Base-by-base conservation (phyloP, 2,888 invertebrate genomes). In the Exephanes ischioxanthus region DNA sequence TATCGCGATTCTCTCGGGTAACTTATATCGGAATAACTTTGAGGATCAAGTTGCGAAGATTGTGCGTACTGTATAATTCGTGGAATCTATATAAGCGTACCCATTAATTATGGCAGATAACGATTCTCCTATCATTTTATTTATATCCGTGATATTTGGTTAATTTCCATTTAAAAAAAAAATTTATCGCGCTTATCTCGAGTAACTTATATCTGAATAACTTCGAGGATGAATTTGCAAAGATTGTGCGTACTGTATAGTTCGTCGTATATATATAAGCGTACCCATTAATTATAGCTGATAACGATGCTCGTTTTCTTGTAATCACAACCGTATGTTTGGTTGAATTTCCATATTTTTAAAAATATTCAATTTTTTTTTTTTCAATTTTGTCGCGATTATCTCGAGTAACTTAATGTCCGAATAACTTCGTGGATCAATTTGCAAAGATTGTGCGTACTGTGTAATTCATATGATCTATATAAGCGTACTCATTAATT, bases 41-140 rank as follows among this genome's bases (percentile, higher is more conserved):
- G 58, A 14, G 11, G 26, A 58, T 26, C 9, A 26, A 14, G 14
- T 58, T 4, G 22, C 9, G 0, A 30, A 66, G 33, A 22, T 37
- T 53, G 66, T 53, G 37, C n/a, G 51, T 66, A 37, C 14, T 1
- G 6, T 33, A 33, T 9, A 22, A 76, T 51, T 66, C 11, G 22
- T 41, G 14, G 2, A 11, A 63, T 48, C 41, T 4, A 14, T 3
- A 37, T n/a, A 53, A 66, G 41, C 51, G 41, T 33, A 37, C 30
- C 5, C 77, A 37, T 67, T 55, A 41, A 77, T 67, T 55, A 26
- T 22, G 55, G 53, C 41, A 26, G 53, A 71, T 76, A 11, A 41
- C 51, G 37, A 71, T 80, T 58, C 67, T 72, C 77, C 68, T 73
- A 16, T 33, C 6, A n/a, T 33, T 33, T n/a, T 33, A 16, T n/a